Base-by-base conservation (phyloP, 2,797 vertebrate species). In the Phataginus tetradactyla region DNA sequence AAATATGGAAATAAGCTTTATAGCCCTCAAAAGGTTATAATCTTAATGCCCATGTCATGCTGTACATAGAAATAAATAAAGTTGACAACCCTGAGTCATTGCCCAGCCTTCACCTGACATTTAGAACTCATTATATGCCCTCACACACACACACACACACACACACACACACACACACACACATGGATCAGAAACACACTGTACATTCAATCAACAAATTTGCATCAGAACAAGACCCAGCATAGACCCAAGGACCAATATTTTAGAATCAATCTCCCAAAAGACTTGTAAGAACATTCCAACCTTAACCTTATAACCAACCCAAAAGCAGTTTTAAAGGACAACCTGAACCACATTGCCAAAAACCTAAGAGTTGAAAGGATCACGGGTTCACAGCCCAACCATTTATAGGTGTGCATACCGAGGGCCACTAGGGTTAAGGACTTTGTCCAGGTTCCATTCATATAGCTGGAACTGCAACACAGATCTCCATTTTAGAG, bases 281-380 rank as follows among this genome's bases (percentile, higher is more conserved):
- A 86, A 10, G 68, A 90, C 37, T 74, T 90, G 21, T 25, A 81
- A 63, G 37, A 81, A 83, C 57, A 72, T 61, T 90, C 51, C 34
- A 61, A 83, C 27, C 39, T 86, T 42, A 63, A 32, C 18, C n/a
- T 23, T 23, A 53, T 25, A 37, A 55, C 13, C 80, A 79, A 91
- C 32, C 9, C 5, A 87, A 91, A 91, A 37, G 37, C 42, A 53
- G 3, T 55, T 53, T 32, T 53, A 55, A 72, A 85, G 27, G 57
- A 71, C n/a, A 42, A 85, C 63, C 23, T 64, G 55, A 86, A 72
- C 15, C 42, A 71, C 21, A 14, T 3, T 42, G 64, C 45, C 66
- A 64, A 74, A 45, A 86, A 64, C 5, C 23, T 7, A 2, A 5
- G 23, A 86, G 37, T 15, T 64, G 45, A 80, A 64, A 4, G 32